Evolutionary conservation across 2,113 vertebrate species (phyloP).

Genomic region (Polypterus bichir): DNA sequence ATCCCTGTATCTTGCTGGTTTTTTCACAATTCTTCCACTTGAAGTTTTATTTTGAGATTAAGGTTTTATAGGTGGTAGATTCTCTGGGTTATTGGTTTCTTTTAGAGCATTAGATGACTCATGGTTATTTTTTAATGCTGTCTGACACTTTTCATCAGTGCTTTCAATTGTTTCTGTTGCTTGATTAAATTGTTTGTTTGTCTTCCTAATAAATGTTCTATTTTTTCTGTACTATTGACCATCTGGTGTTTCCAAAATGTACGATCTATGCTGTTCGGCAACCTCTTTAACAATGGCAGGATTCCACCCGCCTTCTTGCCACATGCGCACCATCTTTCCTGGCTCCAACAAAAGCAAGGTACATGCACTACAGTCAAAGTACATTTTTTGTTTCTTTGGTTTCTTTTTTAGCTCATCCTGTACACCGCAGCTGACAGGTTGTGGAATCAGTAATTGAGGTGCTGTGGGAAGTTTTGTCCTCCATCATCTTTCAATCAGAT

Average conservation of each 20-base stretch:
- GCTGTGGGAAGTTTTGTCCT: conserved; percentile 12
- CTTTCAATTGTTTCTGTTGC: too few species aligned
- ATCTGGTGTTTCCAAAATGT: conserved; percentile 8
- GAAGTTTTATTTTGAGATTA: too few species aligned
- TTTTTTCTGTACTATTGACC: conserved; percentile 9
- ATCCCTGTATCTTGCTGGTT: too few species aligned
- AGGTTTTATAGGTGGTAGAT: too few species aligned
- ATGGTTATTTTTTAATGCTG: too few species aligned
- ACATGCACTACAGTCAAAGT: too few species aligned
- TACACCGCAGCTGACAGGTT: conserved; percentile 1
- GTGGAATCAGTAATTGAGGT: conserved; percentile 3
- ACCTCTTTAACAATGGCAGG: conserved; percentile 5
- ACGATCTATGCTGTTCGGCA: conserved; percentile 7
- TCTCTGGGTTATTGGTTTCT: too few species aligned
- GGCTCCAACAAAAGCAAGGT: not conserved
- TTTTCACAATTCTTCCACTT: too few species aligned
- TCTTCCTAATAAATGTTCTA: not conserved
- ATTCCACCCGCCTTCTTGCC: conserved; percentile 7
- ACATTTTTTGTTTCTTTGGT: conserved; percentile 9
- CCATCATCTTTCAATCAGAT: conserved; percentile 9
- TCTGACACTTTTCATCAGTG: too few species aligned
- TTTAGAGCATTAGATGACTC: too few species aligned
- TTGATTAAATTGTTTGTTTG: not conserved
- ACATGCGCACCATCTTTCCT: conserved; percentile 15
- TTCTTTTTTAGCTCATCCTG: conserved; percentile 9